Evolutionary conservation across 2,888 invertebrate species (phyloP), one percentile per base, ranked within the genome.

Genomic region (Teleogryllus oceanicus): DNA sequence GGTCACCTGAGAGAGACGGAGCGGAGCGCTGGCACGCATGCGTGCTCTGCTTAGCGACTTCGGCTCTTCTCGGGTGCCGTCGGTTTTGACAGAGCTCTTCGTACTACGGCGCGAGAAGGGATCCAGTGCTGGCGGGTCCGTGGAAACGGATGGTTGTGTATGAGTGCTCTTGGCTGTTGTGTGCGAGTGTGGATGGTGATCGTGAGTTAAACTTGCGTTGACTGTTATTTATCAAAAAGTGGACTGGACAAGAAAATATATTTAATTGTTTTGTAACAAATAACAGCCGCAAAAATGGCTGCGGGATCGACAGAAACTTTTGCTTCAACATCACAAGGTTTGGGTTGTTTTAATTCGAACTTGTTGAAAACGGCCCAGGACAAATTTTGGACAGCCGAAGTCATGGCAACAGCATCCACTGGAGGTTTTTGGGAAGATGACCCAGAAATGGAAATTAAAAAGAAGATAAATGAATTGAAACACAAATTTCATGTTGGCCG

Each of bases 401-500:
- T 86, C 79, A 84, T 86, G 81, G 86, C 86, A 49, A 85, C 86
- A n/a, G 85, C 86, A 20, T 85, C 85, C 49, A 86, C 86, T 20
- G 85, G 85, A 78, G 84, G 84, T 50, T 86, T 86, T 82, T 86
- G 85, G 85, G 86, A 85, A 49, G 86, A 86, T 80, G 86, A 85
- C 78, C 84, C 84, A 16, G 85, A 84, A 82, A 85, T 85, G 81
- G 85, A 84, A n/a, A 82, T 85, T 10, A 86, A 86, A 83, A 85
- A 86, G 81, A 84, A 85, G 78, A 85, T 86, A 37, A 85, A 86
- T 79, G 85, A 85, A 78, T 84, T 86, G 75, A 86, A 86, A 81
- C 83, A 85, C 74, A 85, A 86, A 82, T 88, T 87, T 82, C 88
- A 88, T 83, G 85, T 84, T 80, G 87, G 87, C 77, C 84, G 88